Percentiles rank a stretch among this genome's conserved stretches.
Evolutionary conservation across 2,888 invertebrate species (phyloP).

Genomic region (Rhyacophila evoluta): DNA sequence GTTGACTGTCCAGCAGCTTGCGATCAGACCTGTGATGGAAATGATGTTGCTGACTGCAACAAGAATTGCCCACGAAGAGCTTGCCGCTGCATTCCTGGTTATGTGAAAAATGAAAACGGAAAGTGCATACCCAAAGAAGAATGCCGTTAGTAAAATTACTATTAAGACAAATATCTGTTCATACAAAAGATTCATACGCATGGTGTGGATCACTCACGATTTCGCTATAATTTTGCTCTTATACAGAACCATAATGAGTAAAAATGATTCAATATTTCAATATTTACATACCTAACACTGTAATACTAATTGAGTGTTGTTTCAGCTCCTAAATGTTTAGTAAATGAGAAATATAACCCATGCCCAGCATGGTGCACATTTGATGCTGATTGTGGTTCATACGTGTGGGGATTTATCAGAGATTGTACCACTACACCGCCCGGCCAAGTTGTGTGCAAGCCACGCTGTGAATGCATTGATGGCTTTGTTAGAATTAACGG

Average conservation of each 20-base stretch:
- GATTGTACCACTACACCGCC: conserved; percentile 35
- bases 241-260: too few species aligned
- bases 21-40: conserved; percentile 38
- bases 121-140: conserved; percentile 25
- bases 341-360: conserved; percentile 32
- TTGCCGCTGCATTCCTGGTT: conserved; percentile 39
- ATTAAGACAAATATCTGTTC: too few species aligned
- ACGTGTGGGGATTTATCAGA: conserved; percentile 26
- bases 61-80: conserved; percentile 12
- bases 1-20: conserved; percentile 44
- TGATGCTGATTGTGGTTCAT: conserved; percentile 26
- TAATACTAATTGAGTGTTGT: neutral
- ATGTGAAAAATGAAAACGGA: conserved; percentile 29
- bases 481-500: conserved; percentile 39
- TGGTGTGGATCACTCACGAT: too few species aligned
- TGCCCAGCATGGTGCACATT: conserved; percentile 43
- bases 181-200: too few species aligned
- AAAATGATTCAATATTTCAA: too few species aligned
- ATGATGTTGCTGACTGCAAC: conserved; percentile 15
- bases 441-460: conserved; percentile 17
- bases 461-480: conserved; percentile 43
- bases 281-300: too few species aligned
- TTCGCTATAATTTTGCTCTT: too few species aligned
- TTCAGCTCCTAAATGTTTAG: neutral
- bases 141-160: conserved; percentile 40